Conservation (phyloP, 2,888 invertebrate genomes). For the Tiliacea aurago region DNA sequence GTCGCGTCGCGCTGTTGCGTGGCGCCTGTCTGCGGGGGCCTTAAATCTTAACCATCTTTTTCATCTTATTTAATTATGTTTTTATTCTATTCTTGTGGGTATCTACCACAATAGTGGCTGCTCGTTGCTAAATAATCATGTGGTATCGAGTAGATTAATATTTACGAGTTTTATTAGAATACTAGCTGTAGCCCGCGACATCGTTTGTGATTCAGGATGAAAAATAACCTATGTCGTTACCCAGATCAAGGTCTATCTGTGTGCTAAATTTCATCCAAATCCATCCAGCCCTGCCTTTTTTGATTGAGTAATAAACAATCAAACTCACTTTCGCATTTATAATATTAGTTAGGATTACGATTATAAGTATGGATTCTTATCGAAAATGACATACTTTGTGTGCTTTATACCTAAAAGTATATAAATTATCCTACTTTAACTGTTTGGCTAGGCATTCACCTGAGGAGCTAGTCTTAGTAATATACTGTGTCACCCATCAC, state of each 20-base stretch:
- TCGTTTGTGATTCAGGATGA: no score
- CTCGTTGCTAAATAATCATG: neutral
- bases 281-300: no score
- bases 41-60: no score
- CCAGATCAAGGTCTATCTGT: no score
- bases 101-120: neutral
- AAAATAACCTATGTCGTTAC: no score
- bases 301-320: no score
- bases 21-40: no score
- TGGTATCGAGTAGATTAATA: no score
- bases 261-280: no score
- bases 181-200: no score
- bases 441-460: neutral
- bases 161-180: neutral
- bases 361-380: neutral
- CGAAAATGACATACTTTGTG: neutral
- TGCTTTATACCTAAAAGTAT: neutral
- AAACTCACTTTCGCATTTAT: no score
- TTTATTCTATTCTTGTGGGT: neutral
- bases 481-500: neutral
- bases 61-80: neutral
- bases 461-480: neutral
- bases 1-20: no score
- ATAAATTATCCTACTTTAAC: neutral
- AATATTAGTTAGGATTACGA: neutral